Base-by-base conservation (phyloP, 2,888 invertebrate genomes). In the Nymphalis c-album region DNA sequence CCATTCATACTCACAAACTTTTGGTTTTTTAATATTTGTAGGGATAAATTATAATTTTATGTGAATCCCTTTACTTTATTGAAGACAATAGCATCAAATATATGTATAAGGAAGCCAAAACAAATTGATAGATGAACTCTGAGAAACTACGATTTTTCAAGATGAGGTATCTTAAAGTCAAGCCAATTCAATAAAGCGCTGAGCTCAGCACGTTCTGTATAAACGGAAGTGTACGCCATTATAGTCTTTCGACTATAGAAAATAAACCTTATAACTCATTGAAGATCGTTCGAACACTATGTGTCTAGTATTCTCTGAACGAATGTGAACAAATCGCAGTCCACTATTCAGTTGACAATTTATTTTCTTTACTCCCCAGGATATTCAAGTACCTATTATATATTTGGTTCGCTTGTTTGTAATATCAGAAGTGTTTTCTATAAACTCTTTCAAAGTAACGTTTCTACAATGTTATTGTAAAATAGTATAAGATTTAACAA, bases 111-210 rank as follows among this genome's bases (percentile, higher is more conserved):
- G 20, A 35, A 58, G 35, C 31, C 58, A 20, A 31, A 58, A 64
- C 48, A 64, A 31, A 48, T 47, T 58, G 31, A 64, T 47, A 46
- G 26, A 58, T 63, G 47, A 40, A 63, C 31, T 53, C 13, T 16
- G 35, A 46, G 66, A 65, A 59, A 63, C 51, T 47, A 63, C 60
- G 20, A 70, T 70, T 68, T 68, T 57, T 70, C 68, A 65, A 61
- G 60, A 65, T 65, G 62, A 68, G 46, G 40, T 58, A 65, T 63
- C 63, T 68, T 68, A 64, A 66, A 67, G 22, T 59, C 64, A 63
- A 68, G 63, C 64, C 64, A 68, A 70, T 70, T 65, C 60, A 70
- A 68, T 70, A 68, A 63, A 70, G 63, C n/a, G 40, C 62, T 57
- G 63, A 60, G 31, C 35, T 55, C 31, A 65, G 58, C 61, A 63